Percentiles rank a stretch among this genome's conserved stretches.
Conservation (phyloP, 2,113 vertebrate species). For the Notothenia rossii region DNA sequence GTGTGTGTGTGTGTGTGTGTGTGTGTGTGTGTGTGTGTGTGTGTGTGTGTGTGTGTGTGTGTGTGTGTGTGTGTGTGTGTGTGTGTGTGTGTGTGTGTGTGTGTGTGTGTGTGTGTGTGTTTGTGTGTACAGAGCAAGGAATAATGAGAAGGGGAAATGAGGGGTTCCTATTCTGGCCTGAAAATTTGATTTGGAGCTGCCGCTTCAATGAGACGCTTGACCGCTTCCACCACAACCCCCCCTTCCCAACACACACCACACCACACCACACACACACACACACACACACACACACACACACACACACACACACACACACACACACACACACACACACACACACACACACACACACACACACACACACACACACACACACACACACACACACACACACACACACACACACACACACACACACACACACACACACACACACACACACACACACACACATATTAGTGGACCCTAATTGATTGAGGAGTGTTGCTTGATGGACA, state of each 20-base stretch:
- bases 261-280: background rate
- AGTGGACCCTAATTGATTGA: constrained; percentile 84
- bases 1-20: background rate
- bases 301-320: constrained; percentile 10
- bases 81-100: constrained; percentile 19
- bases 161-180: constrained; percentile 44
- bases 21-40: constrained; percentile 17
- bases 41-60: constrained; percentile 37
- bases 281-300: constrained; percentile 6
- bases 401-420: constrained; percentile 17
- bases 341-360: constrained; percentile 8
- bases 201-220: constrained; percentile 70
- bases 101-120: constrained; percentile 42
- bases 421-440: constrained; percentile 1
- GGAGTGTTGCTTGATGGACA: constrained; percentile 73
- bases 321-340: constrained; percentile 13
- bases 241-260: constrained; percentile 2
- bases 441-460: constrained; percentile 36
- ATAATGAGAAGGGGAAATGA: constrained; percentile 67
- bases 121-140: constrained; percentile 12
- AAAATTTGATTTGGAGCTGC: constrained; percentile 79
- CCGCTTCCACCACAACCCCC: constrained; percentile 33
- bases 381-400: too few relatives aligned
- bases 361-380: too few relatives aligned
- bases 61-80: constrained; percentile 34